These are phyloP conservation scores for Drosophila cognata DNA, from an alignment of 2,888 invertebrate species.

Conservation along the genomic window DNA sequence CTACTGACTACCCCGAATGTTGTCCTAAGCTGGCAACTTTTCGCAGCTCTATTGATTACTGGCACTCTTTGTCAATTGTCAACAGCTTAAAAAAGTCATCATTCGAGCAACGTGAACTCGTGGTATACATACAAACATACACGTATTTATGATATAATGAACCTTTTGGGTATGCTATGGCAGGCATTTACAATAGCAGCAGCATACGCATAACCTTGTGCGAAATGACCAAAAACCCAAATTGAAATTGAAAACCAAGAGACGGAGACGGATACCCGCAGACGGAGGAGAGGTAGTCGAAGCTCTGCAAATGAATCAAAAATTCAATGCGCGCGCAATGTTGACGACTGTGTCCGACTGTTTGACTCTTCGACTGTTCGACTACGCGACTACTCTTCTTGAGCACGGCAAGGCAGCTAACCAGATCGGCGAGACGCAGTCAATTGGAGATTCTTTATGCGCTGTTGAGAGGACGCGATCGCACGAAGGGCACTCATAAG, in stretches of 20 bases:
- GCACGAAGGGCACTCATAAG: slow-evolving; percentile 71
- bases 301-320: slow-evolving; percentile 66
- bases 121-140: slow-evolving; percentile 17
- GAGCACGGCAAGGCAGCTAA: slow-evolving; percentile 23
- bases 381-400: slow-evolving; percentile 21
- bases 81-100: slow-evolving; percentile 46
- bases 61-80: slow-evolving; percentile 51
- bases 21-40: slow-evolving; percentile 27
- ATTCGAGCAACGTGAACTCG: slow-evolving; percentile 32
- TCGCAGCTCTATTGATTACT: slow-evolving; percentile 26
- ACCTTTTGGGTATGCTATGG: slow-evolving; percentile 37
- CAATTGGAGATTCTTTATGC: slow-evolving; percentile 75
- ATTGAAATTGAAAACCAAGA: slow-evolving; percentile 20
- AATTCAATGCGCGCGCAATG: slow-evolving; percentile 72
- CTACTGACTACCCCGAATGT: slow-evolving; percentile 40
- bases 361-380: slow-evolving; percentile 37
- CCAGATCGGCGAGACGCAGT: slow-evolving; percentile 46
- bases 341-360: slow-evolving; percentile 53
- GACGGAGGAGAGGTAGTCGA: slow-evolving; percentile 34
- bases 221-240: slow-evolving; percentile 62
- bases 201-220: slow-evolving; percentile 73
- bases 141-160: slow-evolving; percentile 70
- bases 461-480: slow-evolving; percentile 34
- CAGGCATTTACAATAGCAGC: slow-evolving; percentile 59
- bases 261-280: slow-evolving; percentile 14